These are phyloP conservation scores for Diplodus sargus DNA, from an alignment of 2,797 vertebrate species.

Conservation along the genomic window DNA sequence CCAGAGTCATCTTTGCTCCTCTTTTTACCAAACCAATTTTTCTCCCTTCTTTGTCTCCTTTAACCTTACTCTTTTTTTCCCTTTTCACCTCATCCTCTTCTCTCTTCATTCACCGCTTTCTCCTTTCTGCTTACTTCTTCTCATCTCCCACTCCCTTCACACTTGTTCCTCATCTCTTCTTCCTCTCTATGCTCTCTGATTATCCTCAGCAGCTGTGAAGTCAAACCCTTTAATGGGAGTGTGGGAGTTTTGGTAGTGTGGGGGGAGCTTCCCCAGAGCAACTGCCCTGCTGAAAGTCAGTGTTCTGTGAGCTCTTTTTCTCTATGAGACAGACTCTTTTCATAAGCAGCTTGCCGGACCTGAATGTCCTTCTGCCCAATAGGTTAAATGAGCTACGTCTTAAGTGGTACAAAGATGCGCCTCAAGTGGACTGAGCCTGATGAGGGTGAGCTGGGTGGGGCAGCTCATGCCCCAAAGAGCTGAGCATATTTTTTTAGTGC, in stretches of 20 bases:
- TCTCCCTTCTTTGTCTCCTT: constrained; percentile 24
- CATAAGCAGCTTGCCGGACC: constrained; percentile 1
- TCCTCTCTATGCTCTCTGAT: constrained; percentile 52
- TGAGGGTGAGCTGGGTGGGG: constrained; percentile 10
- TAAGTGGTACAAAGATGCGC: constrained; percentile 37
- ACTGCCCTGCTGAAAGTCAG: constrained; percentile 50
- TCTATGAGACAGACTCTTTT: constrained; percentile 34
- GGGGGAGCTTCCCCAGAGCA: constrained; percentile 47
- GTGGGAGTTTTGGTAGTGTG: constrained; percentile 44
- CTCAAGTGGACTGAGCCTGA: constrained; percentile 22
- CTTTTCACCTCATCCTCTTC: not conserved
- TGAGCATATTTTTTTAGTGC: not conserved
- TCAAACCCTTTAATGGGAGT: constrained; percentile 57
- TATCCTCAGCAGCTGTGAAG: constrained; percentile 54
- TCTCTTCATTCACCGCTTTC: constrained; percentile 18
- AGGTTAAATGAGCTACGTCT: constrained; percentile 34
- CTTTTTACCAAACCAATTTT: constrained; percentile 3
- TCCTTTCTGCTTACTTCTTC: constrained; percentile 8
- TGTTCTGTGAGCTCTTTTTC: constrained; percentile 19
- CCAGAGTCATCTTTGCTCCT: constrained; percentile 20
- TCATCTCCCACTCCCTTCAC: constrained; percentile 26
- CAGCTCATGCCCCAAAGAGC: not conserved
- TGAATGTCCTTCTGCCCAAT: constrained; percentile 24
- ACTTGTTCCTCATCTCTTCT: constrained; percentile 11
- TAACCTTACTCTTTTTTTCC: constrained; percentile 26